Conservation (phyloP, 2,797 vertebrate species). For the Clarias pachynema region DNA sequence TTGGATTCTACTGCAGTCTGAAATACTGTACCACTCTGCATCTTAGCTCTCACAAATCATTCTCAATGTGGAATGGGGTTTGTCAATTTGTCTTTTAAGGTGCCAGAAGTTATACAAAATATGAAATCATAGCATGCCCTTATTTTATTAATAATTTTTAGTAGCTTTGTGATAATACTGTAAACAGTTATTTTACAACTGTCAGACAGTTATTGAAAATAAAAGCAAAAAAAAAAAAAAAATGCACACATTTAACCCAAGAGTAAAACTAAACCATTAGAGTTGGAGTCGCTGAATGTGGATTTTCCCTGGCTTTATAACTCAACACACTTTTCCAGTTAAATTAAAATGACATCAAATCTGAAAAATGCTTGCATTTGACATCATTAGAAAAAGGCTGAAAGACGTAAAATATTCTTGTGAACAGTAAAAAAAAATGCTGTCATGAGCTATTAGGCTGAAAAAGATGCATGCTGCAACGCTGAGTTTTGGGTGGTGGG, state of each 20-base stretch:
- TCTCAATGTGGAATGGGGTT: background rate
- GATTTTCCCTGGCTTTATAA: background rate
- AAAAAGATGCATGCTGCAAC: background rate
- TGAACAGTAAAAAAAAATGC: background rate
- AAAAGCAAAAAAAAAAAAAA: background rate
- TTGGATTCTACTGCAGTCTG: background rate
- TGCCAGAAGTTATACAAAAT: too few relatives aligned
- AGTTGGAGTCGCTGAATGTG: background rate
- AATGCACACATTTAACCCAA: background rate
- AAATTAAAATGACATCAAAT: background rate
- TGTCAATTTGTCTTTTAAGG: background rate
- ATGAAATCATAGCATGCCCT: background rate
- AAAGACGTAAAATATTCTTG: conserved; percentile 4
- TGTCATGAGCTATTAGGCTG: background rate
- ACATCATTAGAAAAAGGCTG: background rate
- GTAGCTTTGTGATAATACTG: background rate
- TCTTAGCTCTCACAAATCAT: background rate
- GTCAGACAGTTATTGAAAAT: background rate
- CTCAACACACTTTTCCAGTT: conserved; percentile 2
- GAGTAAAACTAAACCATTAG: background rate
- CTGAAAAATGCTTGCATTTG: background rate
- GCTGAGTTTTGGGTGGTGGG: background rate
- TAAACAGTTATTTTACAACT: too few relatives aligned
- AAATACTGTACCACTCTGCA: too few relatives aligned
- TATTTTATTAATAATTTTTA: background rate